Evolutionary conservation across 2,888 invertebrate genomes (phyloP), one percentile per base, ranked within the genome.

Genomic region (Eurytoma californica): DNA sequence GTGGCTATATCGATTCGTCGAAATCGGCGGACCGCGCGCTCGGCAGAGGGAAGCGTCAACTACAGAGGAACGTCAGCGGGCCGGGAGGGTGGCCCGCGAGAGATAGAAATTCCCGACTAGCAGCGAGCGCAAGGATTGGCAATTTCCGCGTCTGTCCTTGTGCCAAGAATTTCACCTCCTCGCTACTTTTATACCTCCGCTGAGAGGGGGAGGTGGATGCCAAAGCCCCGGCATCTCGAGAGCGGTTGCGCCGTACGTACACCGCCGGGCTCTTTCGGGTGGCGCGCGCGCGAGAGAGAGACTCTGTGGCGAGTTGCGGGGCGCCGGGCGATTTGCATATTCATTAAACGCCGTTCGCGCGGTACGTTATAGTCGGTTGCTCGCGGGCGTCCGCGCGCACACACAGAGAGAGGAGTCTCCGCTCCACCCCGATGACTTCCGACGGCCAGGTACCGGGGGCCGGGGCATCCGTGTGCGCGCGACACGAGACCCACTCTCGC

Each of bases 261-360:
- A 13, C 3, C 28, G 16, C 18, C n/a, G 18, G 24, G 3, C 13
- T n/a, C 66, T 51, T 30, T 20, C 30, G 14, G 16, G 28, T 39
- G 0, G 53, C 30, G n/a, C n/a, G 24, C 9, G 28, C 53, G 16
- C 24, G n/a, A 24, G 28, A 18, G 47, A 49, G 82, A 83, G 63
- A 18, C 63, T 61, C 84, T 85, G 84, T 83, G 83, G 84, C 82
- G 83, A 86, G 85, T 83, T 83, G 82, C 80, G 81, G 80, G 76
- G 83, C 79, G 68, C 66, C 84, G 77, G 83, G 66, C 84, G 85
- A 88, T 88, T 87, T 88, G 88, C 88, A 88, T 88, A 88, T 88
- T 88, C 88, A 88, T 88, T 87, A 87, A 88, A 88, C 83, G 84
- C 70, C 39, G 39, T 60, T 70, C 75, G 47, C 60, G 63, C 74